These are phyloP conservation scores for Drosophila triauraria DNA, from an alignment of 1,140 invertebrate genomes.

Conservation along the genomic window DNA sequence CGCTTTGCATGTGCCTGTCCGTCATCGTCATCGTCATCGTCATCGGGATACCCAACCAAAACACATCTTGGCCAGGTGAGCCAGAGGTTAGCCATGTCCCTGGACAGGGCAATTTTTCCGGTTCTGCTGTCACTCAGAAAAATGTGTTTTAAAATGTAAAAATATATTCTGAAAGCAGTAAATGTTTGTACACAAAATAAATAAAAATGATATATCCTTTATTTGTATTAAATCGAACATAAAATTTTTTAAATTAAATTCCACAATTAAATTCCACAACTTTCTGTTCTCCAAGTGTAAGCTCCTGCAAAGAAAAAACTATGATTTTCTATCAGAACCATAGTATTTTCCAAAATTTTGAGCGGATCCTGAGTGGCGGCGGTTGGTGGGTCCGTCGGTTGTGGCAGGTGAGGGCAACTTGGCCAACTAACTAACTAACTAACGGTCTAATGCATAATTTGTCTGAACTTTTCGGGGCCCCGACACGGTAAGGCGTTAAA, in stretches of 20 bases:
- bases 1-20: conserved; percentile 50
- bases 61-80: conserved; percentile 40
- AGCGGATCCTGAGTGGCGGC: conserved; percentile 19
- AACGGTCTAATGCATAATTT: conserved; percentile 80
- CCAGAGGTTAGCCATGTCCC: conserved; percentile 22
- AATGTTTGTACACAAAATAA: neutral
- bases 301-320: conserved; percentile 28
- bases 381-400: neutral
- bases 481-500: conserved; percentile 53
- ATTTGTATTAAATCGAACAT: no score
- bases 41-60: conserved; percentile 17
- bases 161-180: neutral
- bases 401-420: conserved; percentile 36
- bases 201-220: no score
- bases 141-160: neutral
- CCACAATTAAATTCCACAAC: neutral
- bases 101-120: conserved; percentile 1
- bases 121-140: neutral
- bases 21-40: conserved; percentile 64
- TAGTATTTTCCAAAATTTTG: conserved; percentile 46
- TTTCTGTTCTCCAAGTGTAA: neutral
- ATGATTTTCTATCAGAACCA: conserved; percentile 42
- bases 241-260: no score
- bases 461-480: conserved; percentile 68
- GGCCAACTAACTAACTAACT: conserved; percentile 67